Evolutionary conservation across 2,113 vertebrate genomes (phyloP).

Genomic region (Tragelaphus strepsiceros): DNA sequence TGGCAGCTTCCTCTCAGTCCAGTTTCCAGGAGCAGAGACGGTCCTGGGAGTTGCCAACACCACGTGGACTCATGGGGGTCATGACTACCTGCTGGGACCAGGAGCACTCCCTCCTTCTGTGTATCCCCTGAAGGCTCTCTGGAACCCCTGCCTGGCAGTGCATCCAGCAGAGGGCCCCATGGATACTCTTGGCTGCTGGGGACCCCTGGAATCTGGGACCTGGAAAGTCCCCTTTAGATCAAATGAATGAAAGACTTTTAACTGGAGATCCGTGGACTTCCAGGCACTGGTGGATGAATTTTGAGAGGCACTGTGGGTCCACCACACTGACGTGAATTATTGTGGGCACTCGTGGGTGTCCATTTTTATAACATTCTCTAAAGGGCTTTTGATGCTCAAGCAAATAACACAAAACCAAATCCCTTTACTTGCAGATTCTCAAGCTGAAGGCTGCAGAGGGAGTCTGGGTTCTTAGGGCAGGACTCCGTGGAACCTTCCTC

Average conservation of each 20-base stretch:
- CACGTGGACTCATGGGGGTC: rapidly evolving
- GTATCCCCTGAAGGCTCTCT: neutral
- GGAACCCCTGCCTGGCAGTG: neutral
- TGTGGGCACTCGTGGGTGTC: rapidly evolving
- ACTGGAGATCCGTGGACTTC: neutral
- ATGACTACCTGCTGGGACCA: no score
- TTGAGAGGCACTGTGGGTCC: neutral
- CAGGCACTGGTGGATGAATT: neutral
- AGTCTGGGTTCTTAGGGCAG: rapidly evolving
- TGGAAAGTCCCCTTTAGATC: neutral
- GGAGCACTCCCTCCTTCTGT: rapidly evolving
- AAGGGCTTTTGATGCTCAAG: neutral
- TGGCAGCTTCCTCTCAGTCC: neutral
- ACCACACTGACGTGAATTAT: rapidly evolving
- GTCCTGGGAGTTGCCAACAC: neutral
- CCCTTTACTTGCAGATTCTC: neutral
- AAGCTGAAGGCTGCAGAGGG: neutral
- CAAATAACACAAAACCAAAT: neutral
- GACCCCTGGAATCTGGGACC: neutral
- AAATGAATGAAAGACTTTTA: neutral
- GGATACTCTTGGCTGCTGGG: neutral
- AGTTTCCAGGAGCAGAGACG: neutral
- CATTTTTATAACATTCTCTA: neutral
- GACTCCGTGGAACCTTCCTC: neutral
- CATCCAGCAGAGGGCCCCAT: neutral